Evolutionary conservation across 2,113 vertebrate species (phyloP), one percentile per base, ranked within the genome.

Genomic region (Pelobates fuscus): DNA sequence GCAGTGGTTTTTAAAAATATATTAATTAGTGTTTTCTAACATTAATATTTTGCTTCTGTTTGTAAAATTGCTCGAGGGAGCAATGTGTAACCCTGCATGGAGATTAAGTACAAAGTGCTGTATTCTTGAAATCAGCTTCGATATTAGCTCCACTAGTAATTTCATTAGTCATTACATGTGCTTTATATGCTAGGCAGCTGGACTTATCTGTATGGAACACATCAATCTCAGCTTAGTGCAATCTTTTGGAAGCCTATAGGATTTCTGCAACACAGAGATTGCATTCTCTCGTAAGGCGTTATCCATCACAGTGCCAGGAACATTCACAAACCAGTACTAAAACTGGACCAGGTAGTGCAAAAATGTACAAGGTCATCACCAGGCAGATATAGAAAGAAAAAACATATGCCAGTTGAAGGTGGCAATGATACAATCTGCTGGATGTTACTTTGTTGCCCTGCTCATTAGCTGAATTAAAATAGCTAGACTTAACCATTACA

Each of bases 281-380:
- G 46, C 67, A 81, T 78, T 81, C 74, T 78, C 68, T 64, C 52
- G 67, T 71, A 76, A 63, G 59, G 77, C 81, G 74, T 58, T 79
- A 81, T 78, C 75, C 77, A 80, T 82, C 79, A 83, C 67, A 43
- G 75, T 83, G 77, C 82, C 82, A 79, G 63, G 78, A 80, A 62
- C 70, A 67, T 58, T 81, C 72, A 80, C 72, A 71, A 74, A 71
- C 71, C 78, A 70, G 81, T 60, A 72, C 58, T 80, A 5, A 71
- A 83, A 83, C 73, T 7, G 58, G 58, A 71, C 77, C 41, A 79
- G 62, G 59, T 65, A 63, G 65, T 72, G 4, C 54, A 80, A 78
- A 60, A 66, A 55, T 27, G n/a, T 65, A 12, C 26, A 60, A 70
- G 61, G 49, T 71, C 46, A 78, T 57, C 70, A 71, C 44, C 1